Evolutionary conservation across 2,113 vertebrate species (phyloP), one percentile per base, ranked within the genome.

Genomic region (Lasiurus borealis): DNA sequence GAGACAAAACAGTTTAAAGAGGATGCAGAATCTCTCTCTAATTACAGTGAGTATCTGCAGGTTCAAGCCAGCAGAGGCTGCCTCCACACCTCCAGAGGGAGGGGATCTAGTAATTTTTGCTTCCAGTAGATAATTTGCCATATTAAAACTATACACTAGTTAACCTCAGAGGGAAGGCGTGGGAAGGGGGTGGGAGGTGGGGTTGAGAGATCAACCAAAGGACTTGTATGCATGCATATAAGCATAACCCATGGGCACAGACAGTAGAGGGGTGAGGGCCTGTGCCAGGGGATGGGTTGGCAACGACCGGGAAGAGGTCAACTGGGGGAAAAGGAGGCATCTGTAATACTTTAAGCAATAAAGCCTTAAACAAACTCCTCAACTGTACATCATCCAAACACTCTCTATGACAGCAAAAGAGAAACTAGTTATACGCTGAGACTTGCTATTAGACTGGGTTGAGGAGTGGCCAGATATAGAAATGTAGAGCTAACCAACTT

Each of bases 1-100:
- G 82, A 94, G 77, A 57, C 29, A 87, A 81, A 86, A 34, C 13
- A 36, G 9, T 77, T 94, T 64, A 23, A 71, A 75, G 73, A 90
- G 92, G 40, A 75, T 46, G 23, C 15, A 34, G 21, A 85, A 76
- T 71, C 27, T 64, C 36, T 75, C 54, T 83, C 80, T 85, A 88
- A 83, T 86, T 96, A 77, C 15, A 4, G 5, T 8, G n/a, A 96
- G 50, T 25, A 85, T 50, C 14, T 75, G 31, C 7, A 73, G 34
- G 13, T 72, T 95, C 14, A 27, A 1, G 69, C 52, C 6, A 90
- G 48, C 31, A 19, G 71, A 66, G 40, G 44, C 1, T 75, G 16
- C 40, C 29, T 94, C 34, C 46, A 96, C 21, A 69, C 44, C 52
- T 87, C 76, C 59, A 52, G 48, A 88, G 27, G 52, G 40, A 75